Conservation (phyloP, 2,113 vertebrate species). For the Nesoenas mayeri region DNA sequence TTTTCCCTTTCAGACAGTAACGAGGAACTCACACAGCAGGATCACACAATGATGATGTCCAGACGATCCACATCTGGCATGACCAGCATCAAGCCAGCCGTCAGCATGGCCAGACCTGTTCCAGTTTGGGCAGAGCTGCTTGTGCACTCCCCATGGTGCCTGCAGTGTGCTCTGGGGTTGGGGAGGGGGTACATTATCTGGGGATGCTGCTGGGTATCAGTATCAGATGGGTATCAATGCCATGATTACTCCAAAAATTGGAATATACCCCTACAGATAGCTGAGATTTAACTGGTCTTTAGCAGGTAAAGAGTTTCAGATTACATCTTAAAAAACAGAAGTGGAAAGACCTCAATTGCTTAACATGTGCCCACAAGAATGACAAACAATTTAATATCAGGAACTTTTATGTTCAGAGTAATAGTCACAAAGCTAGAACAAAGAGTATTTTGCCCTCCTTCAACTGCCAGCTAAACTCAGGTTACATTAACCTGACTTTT, state of each 20-base stretch:
- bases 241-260: neutral
- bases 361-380: neutral
- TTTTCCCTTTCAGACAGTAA: neutral
- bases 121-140: rapidly evolving
- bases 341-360: neutral
- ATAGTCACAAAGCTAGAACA: neutral
- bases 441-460: conserved; percentile 1
- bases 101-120: rapidly evolving
- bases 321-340: neutral
- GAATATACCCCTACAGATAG: neutral
- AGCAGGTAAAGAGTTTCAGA: neutral
- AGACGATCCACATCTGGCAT: rapidly evolving
- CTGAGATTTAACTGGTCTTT: neutral
- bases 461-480: neutral
- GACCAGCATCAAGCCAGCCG: neutral
- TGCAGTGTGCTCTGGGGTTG: neutral
- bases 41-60: neutral
- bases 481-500: conserved; percentile 31
- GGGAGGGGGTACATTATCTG: rapidly evolving
- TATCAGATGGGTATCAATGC: neutral
- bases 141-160: rapidly evolving
- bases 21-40: neutral
- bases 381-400: neutral
- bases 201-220: neutral
- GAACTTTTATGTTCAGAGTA: neutral